Evolutionary conservation across 1,140 invertebrate species (phyloP), one percentile per base, ranked within the genome.

Genomic region (Aphaenogaster ashmeadi): DNA sequence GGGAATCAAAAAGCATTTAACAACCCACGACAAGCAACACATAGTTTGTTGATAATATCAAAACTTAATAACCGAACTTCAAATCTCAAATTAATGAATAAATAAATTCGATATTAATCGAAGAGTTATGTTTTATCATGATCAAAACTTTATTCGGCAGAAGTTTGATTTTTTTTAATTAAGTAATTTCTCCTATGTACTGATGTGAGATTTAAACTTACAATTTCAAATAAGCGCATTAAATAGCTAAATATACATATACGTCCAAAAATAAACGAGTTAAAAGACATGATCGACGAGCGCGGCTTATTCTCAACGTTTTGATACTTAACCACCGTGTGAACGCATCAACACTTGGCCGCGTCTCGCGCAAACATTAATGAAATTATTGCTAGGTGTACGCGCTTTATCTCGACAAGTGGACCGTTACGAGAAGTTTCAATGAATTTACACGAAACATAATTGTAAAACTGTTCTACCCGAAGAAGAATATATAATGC

Each of bases 191-290:
- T 21, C 5, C 15, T 62, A 33, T 47, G 64, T 47, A 27, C 27
- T 11, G n/a, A n/a, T n/a, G n/a, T n/a, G n/a, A 33, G 41, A 64
- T 78, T 78, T 36, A 18, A 58, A 36, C 27, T 38, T 21, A 0
- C 4, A n/a, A n/a, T 54, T 71, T 81, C 6, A 56, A 52, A 38
- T 41, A 67, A 80, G 8, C 21, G 8, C 9, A 7, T 56, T 71
- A 81, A 56, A 33, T 21, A 7, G 8, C 8, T 60, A 60, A 60
- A 47, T 60, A 50, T 44, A 71, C 15, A 33, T 11, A 18, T 27
- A 21, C 33, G 15, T 75, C 18, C 54, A 36, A 84, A 84, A 74
- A 84, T 74, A 74, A 74, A 41, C 41, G 38, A 75, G 33, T 74
- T 84, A 74, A 62, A 1, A 47, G 27, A 60, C 15, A 11, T 47